phyloP scores from a whole-genome alignment of 2,888 invertebrate species.

The Gibbula magus region DNA sequence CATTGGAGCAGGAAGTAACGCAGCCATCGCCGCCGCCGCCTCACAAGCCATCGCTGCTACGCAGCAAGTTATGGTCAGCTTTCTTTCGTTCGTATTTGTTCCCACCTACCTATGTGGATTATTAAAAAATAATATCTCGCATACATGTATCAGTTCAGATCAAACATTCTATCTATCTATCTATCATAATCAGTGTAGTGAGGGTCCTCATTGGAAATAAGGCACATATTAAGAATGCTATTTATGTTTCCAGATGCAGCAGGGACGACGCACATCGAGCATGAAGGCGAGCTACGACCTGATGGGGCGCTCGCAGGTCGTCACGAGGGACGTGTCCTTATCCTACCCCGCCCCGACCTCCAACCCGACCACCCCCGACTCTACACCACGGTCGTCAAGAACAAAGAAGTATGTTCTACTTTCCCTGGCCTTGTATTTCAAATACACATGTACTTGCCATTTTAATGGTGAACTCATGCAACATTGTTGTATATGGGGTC shows the following conservation, averaged over 20 bases:
- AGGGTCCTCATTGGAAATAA: too few species aligned
- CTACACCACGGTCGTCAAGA: slow-evolving; percentile 59
- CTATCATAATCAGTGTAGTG: too few species aligned
- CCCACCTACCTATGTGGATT: too few species aligned
- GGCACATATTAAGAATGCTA: too few species aligned
- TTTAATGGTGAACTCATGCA: too few species aligned
- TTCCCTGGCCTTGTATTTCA: too few species aligned
- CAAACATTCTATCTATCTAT: too few species aligned
- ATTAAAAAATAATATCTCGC: too few species aligned
- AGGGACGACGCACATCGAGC: slow-evolving; percentile 93
- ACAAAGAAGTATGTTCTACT: slow-evolving; percentile 62
- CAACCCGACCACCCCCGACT: slow-evolving; percentile 54
- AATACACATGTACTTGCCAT: too few species aligned
- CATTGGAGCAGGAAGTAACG: slow-evolving; percentile 89
- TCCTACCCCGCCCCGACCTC: slow-evolving; percentile 58
- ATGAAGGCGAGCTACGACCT: slow-evolving; percentile 97
- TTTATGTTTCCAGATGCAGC: slow-evolving; percentile 85
- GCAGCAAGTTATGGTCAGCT: slow-evolving; percentile 79
- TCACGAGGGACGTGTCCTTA: slow-evolving; percentile 68
- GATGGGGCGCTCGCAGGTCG: slow-evolving; percentile 72
- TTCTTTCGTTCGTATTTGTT: not conserved
- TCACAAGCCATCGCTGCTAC: slow-evolving; percentile 97
- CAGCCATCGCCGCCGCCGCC: slow-evolving; percentile 88
- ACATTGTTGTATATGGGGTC: too few species aligned
- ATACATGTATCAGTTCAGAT: too few species aligned